These are phyloP conservation scores for Papilio demoleus DNA, from an alignment of 2,888 invertebrate genomes.

Conservation along the genomic window DNA sequence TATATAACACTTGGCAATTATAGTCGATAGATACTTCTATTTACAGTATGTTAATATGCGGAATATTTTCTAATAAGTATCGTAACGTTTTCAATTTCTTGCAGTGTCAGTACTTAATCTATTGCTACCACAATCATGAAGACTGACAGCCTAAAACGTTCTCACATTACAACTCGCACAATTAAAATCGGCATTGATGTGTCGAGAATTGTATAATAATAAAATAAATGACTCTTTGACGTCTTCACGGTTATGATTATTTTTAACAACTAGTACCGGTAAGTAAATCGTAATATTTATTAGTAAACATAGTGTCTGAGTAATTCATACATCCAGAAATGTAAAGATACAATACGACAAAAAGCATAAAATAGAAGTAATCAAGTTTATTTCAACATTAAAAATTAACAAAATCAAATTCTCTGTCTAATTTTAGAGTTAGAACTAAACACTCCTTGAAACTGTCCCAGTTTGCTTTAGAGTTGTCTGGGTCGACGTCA, in stretches of 20 bases:
- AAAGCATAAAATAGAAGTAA: not conserved
- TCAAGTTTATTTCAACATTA: conserved; percentile 64
- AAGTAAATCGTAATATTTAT: conserved; percentile 41
- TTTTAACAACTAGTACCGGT: conserved; percentile 53
- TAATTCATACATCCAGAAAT: no score
- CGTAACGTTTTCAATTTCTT: not conserved
- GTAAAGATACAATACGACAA: no score
- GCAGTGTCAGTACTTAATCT: conserved; percentile 4
- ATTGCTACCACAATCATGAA: conserved; percentile 16
- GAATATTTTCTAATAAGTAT: not conserved
- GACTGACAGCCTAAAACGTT: conserved; percentile 39
- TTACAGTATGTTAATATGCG: not conserved
- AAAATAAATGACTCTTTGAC: conserved; percentile 56
- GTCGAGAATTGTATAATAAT: conserved; percentile 43
- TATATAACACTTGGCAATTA: not conserved
- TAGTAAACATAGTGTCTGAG: no score
- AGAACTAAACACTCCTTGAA: conserved; percentile 86
- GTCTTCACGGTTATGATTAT: conserved; percentile 51
- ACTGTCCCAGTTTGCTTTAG: conserved; percentile 91
- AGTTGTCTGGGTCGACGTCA: conserved; percentile 90
- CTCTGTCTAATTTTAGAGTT: conserved; percentile 89
- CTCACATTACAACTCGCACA: conserved; percentile 48
- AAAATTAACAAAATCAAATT: conserved; percentile 94
- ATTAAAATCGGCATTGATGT: conserved; percentile 52
- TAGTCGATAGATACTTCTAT: not conserved